Base-by-base conservation (phyloP, 2,888 invertebrate species). In the Archips xylosteana region DNA sequence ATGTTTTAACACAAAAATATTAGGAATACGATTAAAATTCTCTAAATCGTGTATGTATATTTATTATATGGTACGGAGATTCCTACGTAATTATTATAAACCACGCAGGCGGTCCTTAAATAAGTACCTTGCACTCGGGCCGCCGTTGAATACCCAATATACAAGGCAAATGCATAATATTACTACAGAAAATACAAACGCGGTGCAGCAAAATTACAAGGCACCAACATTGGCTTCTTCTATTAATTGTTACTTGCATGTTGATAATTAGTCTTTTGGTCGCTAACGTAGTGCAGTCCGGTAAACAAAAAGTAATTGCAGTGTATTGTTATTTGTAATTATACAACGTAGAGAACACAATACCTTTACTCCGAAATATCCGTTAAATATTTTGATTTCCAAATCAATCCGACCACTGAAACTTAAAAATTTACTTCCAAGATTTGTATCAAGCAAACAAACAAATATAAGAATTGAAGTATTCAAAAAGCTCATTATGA, bases 31-130 rank as follows among this genome's bases (percentile, higher is more conserved):
- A 57, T 62, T 67, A 12, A 63, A 59, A 68, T 59, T 73, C 57
- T 62, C 54, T 67, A 72, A 57, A 67, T 57, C 72, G 72, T 73
- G 64, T 23, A 23, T 23, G 23, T 23, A 23, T 23, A 23, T 23
- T 23, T 23, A 60, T 42, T 63, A 62, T 62, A 63, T 12, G 57
- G 32, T 4, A n/a, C 4, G 32, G 23, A 57, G 57, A 57, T 10
- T 32, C 32, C 32, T 2, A 54, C 45, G 64, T 73, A 69, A 73
- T 73, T 73, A 73, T 23, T 59, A 51, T 15, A 12, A 42, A 64
- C 68, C 57, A 47, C 64, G 62, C 71, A 34, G 71, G 65, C 64
- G 68, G 73, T 64, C 59, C 64, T 64, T 73, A 69, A 73, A 73
- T 69, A 64, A 73, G 42, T 73, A 73, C 73, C 68, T 65, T 73